Base-by-base conservation (phyloP, 2,113 vertebrate genomes). In the Sula dactylatra region DNA sequence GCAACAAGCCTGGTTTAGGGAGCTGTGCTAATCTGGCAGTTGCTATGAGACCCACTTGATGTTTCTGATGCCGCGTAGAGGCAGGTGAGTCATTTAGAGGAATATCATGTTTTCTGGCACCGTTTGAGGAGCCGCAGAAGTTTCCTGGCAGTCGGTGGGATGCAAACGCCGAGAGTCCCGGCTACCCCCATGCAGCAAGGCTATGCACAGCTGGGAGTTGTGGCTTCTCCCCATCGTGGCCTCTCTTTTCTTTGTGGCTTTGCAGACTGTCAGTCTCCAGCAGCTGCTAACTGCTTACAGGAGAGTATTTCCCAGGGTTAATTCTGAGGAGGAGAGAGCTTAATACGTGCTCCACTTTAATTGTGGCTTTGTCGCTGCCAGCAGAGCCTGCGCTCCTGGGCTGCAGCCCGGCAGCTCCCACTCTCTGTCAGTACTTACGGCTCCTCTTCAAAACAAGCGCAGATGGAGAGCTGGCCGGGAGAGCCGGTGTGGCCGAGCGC, bases 31-130 rank as follows among this genome's bases (percentile, higher is more conserved):
- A 89, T 38, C 62, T 42, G 71, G 64, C 38, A 29, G 69, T 74
- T 76, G 66, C 69, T 47, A 82, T 52, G 80, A 83, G 93, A 83
- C 90, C 47, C 34, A 2, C 49, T 73, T 25, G 67, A 29, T 80
- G 91, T 3, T 38, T 84, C 38, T 45, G 89, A 71, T 82, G 86
- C 72, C 17, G 67, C 3, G 38, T 44, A 59, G 94, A 83, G 77
- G 89, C 83, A 95, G 93, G 86, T 86, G 86, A 96, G 50, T 92
- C 91, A 87, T 69, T 73, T n/a, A 25, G 58, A 73, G 64, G 69
- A 52, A 62, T 27, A 22, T 54, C 4, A 16, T 65, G 64, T 24
- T 89, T 94, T 77, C 59, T 84, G 92, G 86, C 76, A 42, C 66
- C 1, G 4, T 72, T 25, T 16, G 40, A 88, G 42, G 80, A 52